These are phyloP conservation scores for Scopus umbretta DNA, from an alignment of 2,113 vertebrate genomes.

Conservation along the genomic window DNA sequence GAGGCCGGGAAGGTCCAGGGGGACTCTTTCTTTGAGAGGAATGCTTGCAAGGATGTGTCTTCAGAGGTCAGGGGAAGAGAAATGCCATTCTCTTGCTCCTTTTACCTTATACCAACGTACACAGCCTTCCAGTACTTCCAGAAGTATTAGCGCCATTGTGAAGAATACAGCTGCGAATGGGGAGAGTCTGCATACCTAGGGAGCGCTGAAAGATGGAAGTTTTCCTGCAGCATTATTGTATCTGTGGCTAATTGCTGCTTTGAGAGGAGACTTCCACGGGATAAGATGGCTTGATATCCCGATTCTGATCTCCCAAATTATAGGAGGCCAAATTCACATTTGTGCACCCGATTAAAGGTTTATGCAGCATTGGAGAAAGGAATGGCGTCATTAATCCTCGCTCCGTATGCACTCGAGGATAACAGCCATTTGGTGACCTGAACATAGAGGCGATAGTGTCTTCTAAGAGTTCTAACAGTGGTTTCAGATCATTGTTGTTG, in stretches of 20 bases:
- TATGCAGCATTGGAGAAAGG: background rate
- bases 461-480: background rate
- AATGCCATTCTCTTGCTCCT: rapidly evolving
- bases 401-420: background rate
- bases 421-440: background rate
- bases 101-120: background rate
- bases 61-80: background rate
- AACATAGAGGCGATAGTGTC: background rate
- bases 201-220: background rate
- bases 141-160: background rate
- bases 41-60: background rate
- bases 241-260: background rate
- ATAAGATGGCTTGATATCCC: background rate
- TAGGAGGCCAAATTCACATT: background rate
- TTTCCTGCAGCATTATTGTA: background rate
- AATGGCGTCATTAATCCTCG: rapidly evolving
- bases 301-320: background rate
- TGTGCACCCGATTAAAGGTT: background rate
- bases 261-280: background rate
- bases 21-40: background rate
- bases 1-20: background rate
- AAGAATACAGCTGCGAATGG: background rate
- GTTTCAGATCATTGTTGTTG: background rate
- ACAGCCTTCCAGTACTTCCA: background rate
- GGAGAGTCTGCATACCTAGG: background rate